Percentiles rank a stretch among this genome's conserved stretches.
Evolutionary conservation across 2,113 vertebrate species (phyloP).

Genomic region (Semnopithecus entellus): DNA sequence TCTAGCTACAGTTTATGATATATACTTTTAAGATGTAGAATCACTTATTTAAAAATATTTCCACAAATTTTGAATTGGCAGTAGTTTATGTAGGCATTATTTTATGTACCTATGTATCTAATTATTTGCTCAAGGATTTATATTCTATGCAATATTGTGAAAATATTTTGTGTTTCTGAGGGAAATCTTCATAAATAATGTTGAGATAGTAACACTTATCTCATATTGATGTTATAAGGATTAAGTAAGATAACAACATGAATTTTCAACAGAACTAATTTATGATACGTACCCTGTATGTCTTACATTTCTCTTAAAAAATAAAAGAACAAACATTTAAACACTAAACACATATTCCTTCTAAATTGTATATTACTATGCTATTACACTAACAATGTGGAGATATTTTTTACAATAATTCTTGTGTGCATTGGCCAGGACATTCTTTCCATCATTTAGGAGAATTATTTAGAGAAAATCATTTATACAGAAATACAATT

Average conservation of each 20-base stretch:
- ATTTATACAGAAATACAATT: not conserved
- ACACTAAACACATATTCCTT: not conserved
- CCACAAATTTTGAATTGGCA: not conserved
- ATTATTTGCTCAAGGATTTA: not conserved
- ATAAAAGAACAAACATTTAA: not conserved
- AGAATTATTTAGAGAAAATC: not conserved
- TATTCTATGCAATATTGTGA: not conserved
- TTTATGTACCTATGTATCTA: not conserved
- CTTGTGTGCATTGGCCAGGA: not conserved
- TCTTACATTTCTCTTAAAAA: not conserved
- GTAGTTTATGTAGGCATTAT: not conserved
- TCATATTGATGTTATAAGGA: not conserved
- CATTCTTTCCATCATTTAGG: not conserved
- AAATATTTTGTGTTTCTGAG: not conserved
- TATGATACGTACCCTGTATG: not conserved
- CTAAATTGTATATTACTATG: not conserved
- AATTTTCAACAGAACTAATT: not conserved
- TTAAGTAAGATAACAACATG: not conserved
- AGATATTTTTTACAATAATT: not conserved
- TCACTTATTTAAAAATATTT: not conserved
- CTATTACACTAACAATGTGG: not conserved
- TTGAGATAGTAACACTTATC: not conserved
- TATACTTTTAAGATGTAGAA: not conserved
- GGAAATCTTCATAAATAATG: not conserved
- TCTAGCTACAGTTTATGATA: not conserved